Conservation (phyloP, 2,888 invertebrate genomes). For the Tachina lurida region DNA sequence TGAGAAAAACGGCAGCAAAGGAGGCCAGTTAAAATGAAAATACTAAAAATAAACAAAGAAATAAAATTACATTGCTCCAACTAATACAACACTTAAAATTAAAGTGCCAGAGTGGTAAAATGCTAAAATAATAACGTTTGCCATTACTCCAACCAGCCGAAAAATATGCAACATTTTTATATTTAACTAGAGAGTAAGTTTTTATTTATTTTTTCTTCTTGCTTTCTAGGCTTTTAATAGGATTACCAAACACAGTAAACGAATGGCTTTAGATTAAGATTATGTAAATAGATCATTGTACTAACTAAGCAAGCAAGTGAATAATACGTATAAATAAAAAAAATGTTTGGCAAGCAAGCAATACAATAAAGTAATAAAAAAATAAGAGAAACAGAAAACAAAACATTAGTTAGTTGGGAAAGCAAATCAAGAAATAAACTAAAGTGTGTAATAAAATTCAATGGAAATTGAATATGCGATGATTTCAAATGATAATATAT, state of each 20-base stretch:
- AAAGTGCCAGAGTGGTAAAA: constrained; percentile 1
- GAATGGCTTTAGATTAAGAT: constrained; percentile 71
- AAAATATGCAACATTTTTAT: constrained; percentile 65
- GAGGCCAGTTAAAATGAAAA: constrained; percentile 38
- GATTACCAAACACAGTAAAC: constrained; percentile 67
- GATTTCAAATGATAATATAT: constrained; percentile 67
- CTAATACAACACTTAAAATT: constrained; percentile 13
- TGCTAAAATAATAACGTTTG: constrained; percentile 9
- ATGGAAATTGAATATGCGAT: constrained; percentile 50
- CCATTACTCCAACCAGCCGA: constrained; percentile 47
- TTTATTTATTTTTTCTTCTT: constrained; percentile 19
- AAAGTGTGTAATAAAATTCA: constrained; percentile 52
- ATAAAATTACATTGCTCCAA: constrained; percentile 5
- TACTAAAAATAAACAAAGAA: constrained; percentile 36
- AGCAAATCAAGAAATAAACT: constrained; percentile 47
- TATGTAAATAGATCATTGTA: constrained; percentile 72
- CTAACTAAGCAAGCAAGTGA: constrained; percentile 46
- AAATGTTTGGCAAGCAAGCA: constrained; percentile 15
- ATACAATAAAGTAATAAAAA: constrained; percentile 31
- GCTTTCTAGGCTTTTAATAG: constrained; percentile 57
- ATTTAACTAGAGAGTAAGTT: background rate
- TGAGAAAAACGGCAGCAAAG: constrained; percentile 29
- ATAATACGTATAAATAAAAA: constrained; percentile 11
- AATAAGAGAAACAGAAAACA: constrained; percentile 1
- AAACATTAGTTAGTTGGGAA: constrained; percentile 27